A percentile compares a stretch with the other conserved stretches of the same genome.
phyloP scores from a whole-genome alignment of 2,888 invertebrate genomes.

The Lepas anatifera region DNA sequence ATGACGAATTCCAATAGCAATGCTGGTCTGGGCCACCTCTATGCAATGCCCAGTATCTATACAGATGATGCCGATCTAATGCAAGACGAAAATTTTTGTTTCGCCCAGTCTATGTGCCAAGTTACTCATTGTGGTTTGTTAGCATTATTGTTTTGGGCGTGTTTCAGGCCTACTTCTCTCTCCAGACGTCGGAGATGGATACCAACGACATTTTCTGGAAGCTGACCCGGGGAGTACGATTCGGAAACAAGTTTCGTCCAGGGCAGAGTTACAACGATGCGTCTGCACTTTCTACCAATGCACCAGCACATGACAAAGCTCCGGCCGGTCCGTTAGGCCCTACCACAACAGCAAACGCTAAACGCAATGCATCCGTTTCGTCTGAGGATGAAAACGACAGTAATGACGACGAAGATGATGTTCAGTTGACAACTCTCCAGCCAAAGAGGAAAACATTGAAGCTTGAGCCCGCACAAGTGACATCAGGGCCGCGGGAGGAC shows the following conservation, averaged over 20 bases:
- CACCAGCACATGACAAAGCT: neutral
- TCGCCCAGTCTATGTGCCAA: no score
- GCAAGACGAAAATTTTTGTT: no score
- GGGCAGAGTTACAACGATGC: no score
- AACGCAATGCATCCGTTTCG: neutral
- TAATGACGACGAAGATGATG: neutral
- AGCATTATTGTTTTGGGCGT: no score
- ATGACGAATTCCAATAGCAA: no score
- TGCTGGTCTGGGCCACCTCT: no score
- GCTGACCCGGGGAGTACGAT: conserved; percentile 18
- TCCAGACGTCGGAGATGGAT: neutral
- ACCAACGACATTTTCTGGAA: conserved; percentile 20
- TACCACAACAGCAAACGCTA: neutral
- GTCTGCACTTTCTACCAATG: neutral
- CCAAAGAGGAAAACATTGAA: neutral
- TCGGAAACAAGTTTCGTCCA: conserved; percentile 15
- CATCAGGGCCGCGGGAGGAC: neutral
- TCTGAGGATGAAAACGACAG: neutral
- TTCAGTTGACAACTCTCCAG: neutral
- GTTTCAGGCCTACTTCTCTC: no score
- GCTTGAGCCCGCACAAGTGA: neutral
- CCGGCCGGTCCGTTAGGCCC: neutral
- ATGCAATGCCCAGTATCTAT: no score
- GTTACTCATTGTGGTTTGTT: no score
- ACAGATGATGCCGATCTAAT: no score